Percentiles rank a stretch among this genome's conserved stretches.
Conservation (phyloP, 1,140 invertebrate species). For the Listronotus bonariensis region DNA sequence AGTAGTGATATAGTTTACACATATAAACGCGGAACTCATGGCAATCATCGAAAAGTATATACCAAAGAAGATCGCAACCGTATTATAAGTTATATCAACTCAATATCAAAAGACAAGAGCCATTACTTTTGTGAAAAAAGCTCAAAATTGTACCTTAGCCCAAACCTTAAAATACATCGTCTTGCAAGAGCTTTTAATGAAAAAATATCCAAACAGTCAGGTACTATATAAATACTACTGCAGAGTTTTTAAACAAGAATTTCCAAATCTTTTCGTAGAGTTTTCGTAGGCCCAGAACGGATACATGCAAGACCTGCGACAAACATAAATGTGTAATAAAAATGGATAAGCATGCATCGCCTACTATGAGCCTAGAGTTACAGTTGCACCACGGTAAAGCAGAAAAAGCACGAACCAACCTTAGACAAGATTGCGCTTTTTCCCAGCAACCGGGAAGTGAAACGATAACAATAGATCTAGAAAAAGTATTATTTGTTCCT, state of each 20-base stretch:
- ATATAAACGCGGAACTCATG: no score
- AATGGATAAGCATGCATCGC: neutral
- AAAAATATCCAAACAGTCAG: no score
- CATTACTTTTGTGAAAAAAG: no score
- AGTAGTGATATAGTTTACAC: no score
- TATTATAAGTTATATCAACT: no score
- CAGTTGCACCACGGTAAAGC: conserved; percentile 19
- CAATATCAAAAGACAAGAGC: no score
- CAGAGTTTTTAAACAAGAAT: conserved; percentile 21
- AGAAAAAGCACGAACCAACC: conserved; percentile 7
- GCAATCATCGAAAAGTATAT: no score
- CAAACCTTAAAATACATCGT: no score
- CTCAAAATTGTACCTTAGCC: no score
- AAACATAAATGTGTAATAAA: conserved; percentile 3
- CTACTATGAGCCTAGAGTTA: conserved; percentile 6
- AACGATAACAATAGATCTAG: conserved; percentile 20
- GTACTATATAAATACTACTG: conserved; percentile 21
- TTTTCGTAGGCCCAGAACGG: conserved; percentile 14
- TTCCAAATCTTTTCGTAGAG: conserved; percentile 19
- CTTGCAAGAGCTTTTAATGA: no score
- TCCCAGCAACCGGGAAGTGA: no score
- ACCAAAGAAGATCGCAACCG: no score
- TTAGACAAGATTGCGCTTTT: conserved; percentile 7
- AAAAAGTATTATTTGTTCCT: conserved; percentile 25
- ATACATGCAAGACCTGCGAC: conserved; percentile 25